A percentile compares a stretch with the other conserved stretches of the same genome.
These are phyloP conservation scores for Pseudomyrmex pallidus DNA, from an alignment of 1,140 invertebrate genomes.

Conservation along the genomic window DNA sequence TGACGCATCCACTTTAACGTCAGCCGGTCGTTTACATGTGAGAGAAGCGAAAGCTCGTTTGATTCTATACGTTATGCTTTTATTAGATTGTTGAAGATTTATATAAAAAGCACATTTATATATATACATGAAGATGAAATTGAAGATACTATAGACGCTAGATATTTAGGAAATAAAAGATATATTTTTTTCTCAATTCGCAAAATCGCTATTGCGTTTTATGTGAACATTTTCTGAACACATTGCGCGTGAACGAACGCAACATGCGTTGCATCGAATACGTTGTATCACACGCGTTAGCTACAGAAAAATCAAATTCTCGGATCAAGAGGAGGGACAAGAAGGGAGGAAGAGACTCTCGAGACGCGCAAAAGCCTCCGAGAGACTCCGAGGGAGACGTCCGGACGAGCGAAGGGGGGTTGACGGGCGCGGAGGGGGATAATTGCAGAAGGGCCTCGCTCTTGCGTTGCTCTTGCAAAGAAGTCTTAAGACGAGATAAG, in stretches of 20 bases:
- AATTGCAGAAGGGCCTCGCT: slow-evolving; percentile 80
- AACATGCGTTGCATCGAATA: slow-evolving; percentile 32
- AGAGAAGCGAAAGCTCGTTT: slow-evolving; percentile 19
- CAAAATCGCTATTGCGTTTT: slow-evolving; percentile 4
- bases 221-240: slow-evolving; percentile 10
- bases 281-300: slow-evolving; percentile 40
- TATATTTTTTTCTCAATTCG: background rate
- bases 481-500: slow-evolving; percentile 82
- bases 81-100: background rate
- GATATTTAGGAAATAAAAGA: background rate
- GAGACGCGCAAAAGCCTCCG: slow-evolving; percentile 5
- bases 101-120: background rate
- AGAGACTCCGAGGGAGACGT: slow-evolving; percentile 24
- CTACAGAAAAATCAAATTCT: slow-evolving; percentile 74
- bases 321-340: slow-evolving; percentile 53
- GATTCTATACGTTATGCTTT: background rate
- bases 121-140: background rate
- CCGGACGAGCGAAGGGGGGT: slow-evolving; percentile 12
- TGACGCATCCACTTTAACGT: slow-evolving; percentile 33
- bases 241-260: slow-evolving; percentile 3
- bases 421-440: slow-evolving; percentile 74
- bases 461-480: slow-evolving; percentile 79
- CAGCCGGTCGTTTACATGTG: slow-evolving; percentile 4
- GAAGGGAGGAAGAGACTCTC: slow-evolving; percentile 28
- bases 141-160: background rate